A percentile compares a stretch with the other conserved stretches of the same genome.
Evolutionary conservation across 2,888 invertebrate species (phyloP).

Genomic region (Cactoblastis cactorum): DNA sequence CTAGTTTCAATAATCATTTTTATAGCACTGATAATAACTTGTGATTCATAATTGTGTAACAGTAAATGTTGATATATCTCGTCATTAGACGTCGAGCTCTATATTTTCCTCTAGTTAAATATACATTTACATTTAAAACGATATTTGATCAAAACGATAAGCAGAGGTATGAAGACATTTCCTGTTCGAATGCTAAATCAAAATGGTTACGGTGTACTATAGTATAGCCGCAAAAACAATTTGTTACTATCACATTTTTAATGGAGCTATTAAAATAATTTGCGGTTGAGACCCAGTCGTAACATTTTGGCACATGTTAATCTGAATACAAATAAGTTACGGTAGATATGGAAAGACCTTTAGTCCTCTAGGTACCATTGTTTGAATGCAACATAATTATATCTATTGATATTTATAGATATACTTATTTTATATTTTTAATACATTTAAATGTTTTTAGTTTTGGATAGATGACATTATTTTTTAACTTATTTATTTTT

Average conservation of each 20-base stretch:
- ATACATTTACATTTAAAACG: constrained; percentile 18
- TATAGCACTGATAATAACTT: too few relatives aligned
- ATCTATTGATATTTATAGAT: too few relatives aligned
- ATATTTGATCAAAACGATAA: constrained; percentile 37
- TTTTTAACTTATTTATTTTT: too few relatives aligned
- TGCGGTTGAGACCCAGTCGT: constrained; percentile 59
- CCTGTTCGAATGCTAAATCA: constrained; percentile 39
- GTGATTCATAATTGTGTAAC: too few relatives aligned
- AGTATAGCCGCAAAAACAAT: constrained; percentile 49
- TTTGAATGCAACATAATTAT: constrained; percentile 8
- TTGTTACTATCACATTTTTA: constrained; percentile 74
- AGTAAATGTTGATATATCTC: neutral
- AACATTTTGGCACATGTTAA: constrained; percentile 60
- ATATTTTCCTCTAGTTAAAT: too few relatives aligned
- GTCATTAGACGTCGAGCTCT: neutral
- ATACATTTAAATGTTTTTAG: too few relatives aligned
- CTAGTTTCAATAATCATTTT: too few relatives aligned
- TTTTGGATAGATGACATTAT: too few relatives aligned
- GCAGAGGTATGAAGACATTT: constrained; percentile 46
- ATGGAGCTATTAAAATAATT: constrained; percentile 70
- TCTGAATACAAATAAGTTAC: constrained; percentile 57
- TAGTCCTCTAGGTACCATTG: neutral
- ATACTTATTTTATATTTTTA: too few relatives aligned
- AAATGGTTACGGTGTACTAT: constrained; percentile 34
- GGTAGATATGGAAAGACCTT: constrained; percentile 38